phyloP scores from a whole-genome alignment of 2,113 vertebrate genomes.

The Prietella phreatophila region DNA sequence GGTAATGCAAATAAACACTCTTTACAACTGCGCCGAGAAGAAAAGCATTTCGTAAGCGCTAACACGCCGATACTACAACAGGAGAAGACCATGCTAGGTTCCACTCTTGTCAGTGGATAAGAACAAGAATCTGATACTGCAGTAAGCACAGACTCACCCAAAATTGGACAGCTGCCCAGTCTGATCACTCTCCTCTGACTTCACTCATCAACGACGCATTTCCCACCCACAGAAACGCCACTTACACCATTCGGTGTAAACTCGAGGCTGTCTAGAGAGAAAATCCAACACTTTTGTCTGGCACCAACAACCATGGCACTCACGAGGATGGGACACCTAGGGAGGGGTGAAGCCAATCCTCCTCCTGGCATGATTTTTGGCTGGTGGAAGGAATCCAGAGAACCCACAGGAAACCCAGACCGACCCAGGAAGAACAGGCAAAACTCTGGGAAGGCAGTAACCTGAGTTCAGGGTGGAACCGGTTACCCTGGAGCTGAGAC shows the following conservation, averaged over 20 bases:
- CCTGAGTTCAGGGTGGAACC: not conserved
- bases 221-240: not conserved
- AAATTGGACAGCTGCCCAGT: not conserved
- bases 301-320: not conserved
- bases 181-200: not conserved
- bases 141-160: not conserved
- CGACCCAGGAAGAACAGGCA: not conserved
- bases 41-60: not conserved
- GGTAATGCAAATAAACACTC: not conserved
- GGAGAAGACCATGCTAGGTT: not conserved
- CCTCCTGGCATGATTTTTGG: not conserved
- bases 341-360: not conserved
- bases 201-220: not conserved
- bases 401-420: not conserved
- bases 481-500: not conserved
- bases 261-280: not conserved
- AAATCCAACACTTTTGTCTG: not conserved
- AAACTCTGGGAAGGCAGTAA: not conserved
- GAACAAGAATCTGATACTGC: not conserved
- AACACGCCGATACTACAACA: not conserved
- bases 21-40: not conserved
- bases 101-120: not conserved
- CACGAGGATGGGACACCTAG: not conserved
- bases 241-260: not conserved
- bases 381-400: not conserved